Evolutionary conservation across 2,797 vertebrate genomes (phyloP), one percentile per base, ranked within the genome.

Genomic region (Syndactyla subalaris): DNA sequence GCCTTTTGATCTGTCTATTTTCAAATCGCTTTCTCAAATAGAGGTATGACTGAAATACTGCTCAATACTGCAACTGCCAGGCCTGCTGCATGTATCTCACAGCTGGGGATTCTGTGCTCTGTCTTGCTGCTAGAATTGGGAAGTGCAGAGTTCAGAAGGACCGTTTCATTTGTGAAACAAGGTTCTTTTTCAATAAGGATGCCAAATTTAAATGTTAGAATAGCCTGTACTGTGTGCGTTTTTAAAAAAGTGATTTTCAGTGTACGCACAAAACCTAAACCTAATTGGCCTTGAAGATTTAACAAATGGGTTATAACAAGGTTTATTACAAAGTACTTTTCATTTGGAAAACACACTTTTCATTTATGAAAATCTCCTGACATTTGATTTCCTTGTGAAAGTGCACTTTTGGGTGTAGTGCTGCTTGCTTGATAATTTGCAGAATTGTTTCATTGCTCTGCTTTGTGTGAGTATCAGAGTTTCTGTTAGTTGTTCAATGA

Each of bases 11-110:
- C 97, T 99, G 75, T 99, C 99, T 23, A 97, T 99, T 91, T 99
- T 99, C 96, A 99, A 99, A 84, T 98, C 99, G 0, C 98, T 99
- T 96, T 98, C 98, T 89, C 99, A 99, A 93, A 99, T 99, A 65
- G 99, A 99, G 99, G 99, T 99, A 97, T 75, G 97, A 32, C 59
- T 93, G 58, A 43, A 24, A 41, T 58, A 57, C 10, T 72, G 41
- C 34, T 80, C 22, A 3, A 3, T 29, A 30, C 22, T 43, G 10
- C 2, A 27, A 85, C 49, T 84, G 11, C 43, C 48, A n/a, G 30
- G 5, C 34, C 52, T 83, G 67, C 32, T 88, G 43, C 17, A 1
- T 45, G 1, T 57, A 6, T 39, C 43, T 82, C 19, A 49, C 30
- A 67, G 36, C 2, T 73, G 23, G 14, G 51, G 30, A 11, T 36